Conservation (phyloP, 2,888 invertebrate species). For the Pandemis cinnamomeana region DNA sequence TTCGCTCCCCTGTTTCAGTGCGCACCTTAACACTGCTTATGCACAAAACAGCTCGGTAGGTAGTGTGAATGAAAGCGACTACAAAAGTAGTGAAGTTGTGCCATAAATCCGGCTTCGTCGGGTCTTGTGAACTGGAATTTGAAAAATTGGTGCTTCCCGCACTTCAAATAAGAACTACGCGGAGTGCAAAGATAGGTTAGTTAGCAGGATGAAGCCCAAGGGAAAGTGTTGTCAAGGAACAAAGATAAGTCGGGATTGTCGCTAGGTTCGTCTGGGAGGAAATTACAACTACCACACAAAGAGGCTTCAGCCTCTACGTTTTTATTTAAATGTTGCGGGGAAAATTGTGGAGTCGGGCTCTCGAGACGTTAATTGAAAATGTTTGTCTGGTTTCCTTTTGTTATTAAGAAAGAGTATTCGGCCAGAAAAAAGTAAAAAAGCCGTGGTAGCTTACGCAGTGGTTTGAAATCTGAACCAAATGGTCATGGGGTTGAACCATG, state of each 20-base stretch:
- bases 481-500: too few species aligned
- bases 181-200: slow-evolving; percentile 49
- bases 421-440: too few species aligned
- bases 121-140: slow-evolving; percentile 14
- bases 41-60: slow-evolving; percentile 54
- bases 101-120: slow-evolving; percentile 70
- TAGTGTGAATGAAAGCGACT: slow-evolving; percentile 76
- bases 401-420: background rate
- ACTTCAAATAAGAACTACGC: slow-evolving; percentile 45
- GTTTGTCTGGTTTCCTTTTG: background rate
- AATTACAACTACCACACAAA: slow-evolving; percentile 77
- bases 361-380: slow-evolving; percentile 24
- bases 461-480: too few species aligned
- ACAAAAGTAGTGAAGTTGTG: slow-evolving; percentile 75
- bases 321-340: slow-evolving; percentile 55
- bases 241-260: slow-evolving; percentile 81
- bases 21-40: slow-evolving; percentile 9
- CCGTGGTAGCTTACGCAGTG: too few species aligned
- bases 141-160: slow-evolving; percentile 47
- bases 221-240: slow-evolving; percentile 82
- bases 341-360: slow-evolving; percentile 5
- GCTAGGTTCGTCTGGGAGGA: slow-evolving; percentile 70
- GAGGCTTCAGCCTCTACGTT: slow-evolving; percentile 60
- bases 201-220: slow-evolving; percentile 61
- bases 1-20: too few species aligned